Conservation (phyloP, 2,888 invertebrate genomes). For the Digitonthophagus gazella region DNA sequence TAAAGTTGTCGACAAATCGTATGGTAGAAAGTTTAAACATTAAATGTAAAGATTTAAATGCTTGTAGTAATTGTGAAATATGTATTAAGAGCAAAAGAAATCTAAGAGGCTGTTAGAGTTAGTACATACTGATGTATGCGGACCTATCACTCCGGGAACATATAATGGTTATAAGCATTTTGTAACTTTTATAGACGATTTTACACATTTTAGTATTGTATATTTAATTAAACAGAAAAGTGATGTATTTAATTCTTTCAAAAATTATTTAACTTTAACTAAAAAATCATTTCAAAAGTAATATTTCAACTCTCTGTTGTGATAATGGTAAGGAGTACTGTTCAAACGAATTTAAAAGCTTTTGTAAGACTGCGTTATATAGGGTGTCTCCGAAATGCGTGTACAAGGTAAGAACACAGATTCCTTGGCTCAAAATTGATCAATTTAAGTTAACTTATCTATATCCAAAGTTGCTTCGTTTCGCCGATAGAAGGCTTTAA, state of each 20-base stretch:
- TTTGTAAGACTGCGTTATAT: constrained; percentile 22
- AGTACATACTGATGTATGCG: constrained; percentile 24
- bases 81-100: constrained; percentile 18
- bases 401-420: too few species aligned
- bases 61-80: too few species aligned
- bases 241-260: constrained; percentile 25
- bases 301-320: constrained; percentile 19
- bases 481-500: too few species aligned
- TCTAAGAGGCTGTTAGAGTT: constrained; percentile 21
- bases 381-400: too few species aligned
- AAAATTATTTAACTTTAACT: constrained; percentile 17
- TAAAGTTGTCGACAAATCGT: not conserved
- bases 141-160: constrained; percentile 24
- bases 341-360: constrained; percentile 22
- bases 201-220: constrained; percentile 21
- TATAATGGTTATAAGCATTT: constrained; percentile 24
- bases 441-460: too few species aligned
- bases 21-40: too few species aligned
- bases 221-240: constrained; percentile 22
- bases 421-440: too few species aligned
- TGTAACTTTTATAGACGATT: constrained; percentile 28
- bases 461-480: too few species aligned
- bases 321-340: constrained; percentile 29
- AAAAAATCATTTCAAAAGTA: constrained; percentile 10
- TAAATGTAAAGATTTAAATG: too few species aligned